Evolutionary conservation across 1,140 invertebrate species (phyloP).

Genomic region (Cyphomyrmex costatus): DNA sequence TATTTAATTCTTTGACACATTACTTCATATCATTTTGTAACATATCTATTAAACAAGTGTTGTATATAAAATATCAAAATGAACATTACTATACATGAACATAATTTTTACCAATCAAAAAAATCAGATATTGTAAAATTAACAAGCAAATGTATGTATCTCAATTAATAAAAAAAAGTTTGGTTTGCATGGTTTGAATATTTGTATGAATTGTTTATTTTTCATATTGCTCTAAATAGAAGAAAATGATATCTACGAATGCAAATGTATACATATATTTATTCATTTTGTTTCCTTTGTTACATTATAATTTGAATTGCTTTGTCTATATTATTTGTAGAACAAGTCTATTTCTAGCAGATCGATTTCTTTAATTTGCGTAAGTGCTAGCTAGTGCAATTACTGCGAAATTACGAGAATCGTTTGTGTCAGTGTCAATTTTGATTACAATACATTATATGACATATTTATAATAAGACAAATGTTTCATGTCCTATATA

Average conservation of each 20-base stretch:
- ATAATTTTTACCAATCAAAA: too few relatives aligned
- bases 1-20: neutral
- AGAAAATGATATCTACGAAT: constrained; percentile 3
- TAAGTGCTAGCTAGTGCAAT: constrained; percentile 4
- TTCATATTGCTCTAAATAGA: too few relatives aligned
- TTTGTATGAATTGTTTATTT: too few relatives aligned
- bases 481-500: neutral
- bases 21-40: too few relatives aligned
- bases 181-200: too few relatives aligned
- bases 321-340: neutral
- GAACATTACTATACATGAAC: too few relatives aligned
- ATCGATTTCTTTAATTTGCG: constrained; percentile 26
- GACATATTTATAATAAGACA: neutral
- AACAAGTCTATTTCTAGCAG: neutral
- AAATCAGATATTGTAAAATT: too few relatives aligned
- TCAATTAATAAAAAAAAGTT: too few relatives aligned
- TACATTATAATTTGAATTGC: neutral
- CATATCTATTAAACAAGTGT: too few relatives aligned
- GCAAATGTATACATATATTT: neutral
- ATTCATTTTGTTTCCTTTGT: neutral
- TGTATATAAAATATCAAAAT: too few relatives aligned
- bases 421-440: neutral
- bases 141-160: too few relatives aligned
- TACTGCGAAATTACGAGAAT: neutral
- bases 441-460: neutral